Evolutionary conservation across 2,113 vertebrate genomes (phyloP).

Genomic region (Pardalotus punctatus): DNA sequence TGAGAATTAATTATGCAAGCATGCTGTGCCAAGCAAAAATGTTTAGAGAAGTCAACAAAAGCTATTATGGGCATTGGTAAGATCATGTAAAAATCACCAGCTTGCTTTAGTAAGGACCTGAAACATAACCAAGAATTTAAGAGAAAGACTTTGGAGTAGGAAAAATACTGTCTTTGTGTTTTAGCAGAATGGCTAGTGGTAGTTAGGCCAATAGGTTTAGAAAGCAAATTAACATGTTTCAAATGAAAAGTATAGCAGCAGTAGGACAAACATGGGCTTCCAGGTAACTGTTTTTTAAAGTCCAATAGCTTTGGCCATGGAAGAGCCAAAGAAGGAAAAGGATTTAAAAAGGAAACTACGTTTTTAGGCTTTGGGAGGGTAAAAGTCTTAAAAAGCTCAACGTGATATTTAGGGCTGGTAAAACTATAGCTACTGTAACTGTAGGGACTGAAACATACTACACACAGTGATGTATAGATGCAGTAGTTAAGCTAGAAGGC

Average conservation of each 20-base stretch:
- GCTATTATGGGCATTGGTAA: background rate
- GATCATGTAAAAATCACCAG: background rate
- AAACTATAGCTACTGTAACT: background rate
- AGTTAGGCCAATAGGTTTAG: background rate
- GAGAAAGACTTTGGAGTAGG: background rate
- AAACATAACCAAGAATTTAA: background rate
- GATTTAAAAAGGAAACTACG: background rate
- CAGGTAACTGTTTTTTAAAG: background rate
- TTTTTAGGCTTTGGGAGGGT: background rate
- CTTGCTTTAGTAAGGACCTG: background rate
- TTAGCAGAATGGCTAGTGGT: background rate
- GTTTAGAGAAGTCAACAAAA: constrained; percentile 27
- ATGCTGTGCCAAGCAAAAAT: background rate
- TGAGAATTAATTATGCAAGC: background rate
- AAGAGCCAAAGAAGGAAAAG: background rate
- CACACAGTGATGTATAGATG: background rate
- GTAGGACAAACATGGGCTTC: background rate
- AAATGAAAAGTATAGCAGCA: background rate
- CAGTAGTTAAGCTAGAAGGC: background rate
- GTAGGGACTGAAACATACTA: background rate
- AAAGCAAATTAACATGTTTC: background rate
- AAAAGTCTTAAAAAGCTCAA: background rate
- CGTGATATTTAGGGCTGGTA: background rate
- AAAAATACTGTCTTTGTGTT: background rate
- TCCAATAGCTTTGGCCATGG: background rate